Evolutionary conservation across 1,140 invertebrate genomes (phyloP), one percentile per base, ranked within the genome.

Genomic region (Campoletis sonorensis): DNA sequence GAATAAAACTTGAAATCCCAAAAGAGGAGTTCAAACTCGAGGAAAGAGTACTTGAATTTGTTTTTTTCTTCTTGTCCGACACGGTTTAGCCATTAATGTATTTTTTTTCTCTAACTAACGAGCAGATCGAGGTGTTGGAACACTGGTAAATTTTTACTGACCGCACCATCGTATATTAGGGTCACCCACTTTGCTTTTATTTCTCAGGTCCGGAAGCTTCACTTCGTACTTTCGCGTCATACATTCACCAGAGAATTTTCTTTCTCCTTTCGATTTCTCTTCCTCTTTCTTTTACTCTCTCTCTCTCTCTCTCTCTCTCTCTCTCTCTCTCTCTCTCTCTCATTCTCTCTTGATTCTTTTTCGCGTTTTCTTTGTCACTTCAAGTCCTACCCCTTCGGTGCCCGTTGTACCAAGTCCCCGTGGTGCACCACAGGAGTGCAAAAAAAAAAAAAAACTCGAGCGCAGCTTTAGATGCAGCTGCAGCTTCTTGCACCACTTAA

Each of bases 81-180:
- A 58, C 21, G 54, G 54, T n/a, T 23, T 23, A 58, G 8, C 54
- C 54, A 58, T 58, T 58, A 58, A 58, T 58, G 1, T 21, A 7
- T 58, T 58, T 58, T 58, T 58, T 58, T 58, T 8, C 16, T 58
- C 21, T 7, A 33, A 58, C 54, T 58, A n/a, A 58, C 54, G 54
- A 58, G 3, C 1, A 2, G 54, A 58, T 58, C 54, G 54, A 58
- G 54, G 18, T 23, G 54, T 58, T 58, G 54, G 54, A 58, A n/a
- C 54, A 58, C 15, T 58, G 54, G 54, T 58, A 23, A 58, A 58
- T 58, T 58, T 58, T 58, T n/a, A 58, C 54, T 58, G 54, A 58
- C 54, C 54, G 21, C 54, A 58, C 4, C 54, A 23, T 1, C 54
- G 21, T 58, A n/a, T 23, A 58, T 58, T 5, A 58, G 54, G 21